Conservation (phyloP, 2,888 invertebrate genomes). For the Penaeus monodon region DNA sequence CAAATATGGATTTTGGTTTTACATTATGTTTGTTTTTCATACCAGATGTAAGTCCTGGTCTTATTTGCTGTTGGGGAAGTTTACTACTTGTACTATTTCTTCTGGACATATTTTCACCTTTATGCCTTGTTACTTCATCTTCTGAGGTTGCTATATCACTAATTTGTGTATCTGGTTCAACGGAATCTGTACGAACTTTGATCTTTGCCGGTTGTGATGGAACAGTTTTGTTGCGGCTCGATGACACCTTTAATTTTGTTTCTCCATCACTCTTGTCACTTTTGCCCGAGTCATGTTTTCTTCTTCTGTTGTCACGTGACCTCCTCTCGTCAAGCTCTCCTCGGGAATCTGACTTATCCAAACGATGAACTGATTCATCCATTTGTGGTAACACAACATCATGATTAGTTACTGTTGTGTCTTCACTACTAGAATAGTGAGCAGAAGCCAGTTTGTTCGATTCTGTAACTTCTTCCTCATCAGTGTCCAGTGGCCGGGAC, state of each 20-base stretch:
- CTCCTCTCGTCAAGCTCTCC: slow-evolving; percentile 65
- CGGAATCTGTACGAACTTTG: slow-evolving; percentile 41
- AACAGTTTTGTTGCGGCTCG: slow-evolving; percentile 24
- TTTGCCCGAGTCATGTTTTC: slow-evolving; percentile 67
- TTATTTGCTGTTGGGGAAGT: slow-evolving; percentile 38
- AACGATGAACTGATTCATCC: slow-evolving; percentile 35
- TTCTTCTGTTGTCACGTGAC: slow-evolving; percentile 66
- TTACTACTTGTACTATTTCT: slow-evolving; percentile 48
- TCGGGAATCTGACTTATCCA: slow-evolving; percentile 26
- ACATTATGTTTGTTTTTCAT: slow-evolving; percentile 34
- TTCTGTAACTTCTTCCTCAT: slow-evolving; percentile 48
- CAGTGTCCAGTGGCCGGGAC: slow-evolving; percentile 33
- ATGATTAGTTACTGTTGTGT: slow-evolving; percentile 22
- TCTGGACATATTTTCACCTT: slow-evolving; percentile 22
- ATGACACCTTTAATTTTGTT: slow-evolving; percentile 50
- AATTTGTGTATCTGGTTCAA: slow-evolving; percentile 26
- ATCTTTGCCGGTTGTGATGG: slow-evolving; percentile 24
- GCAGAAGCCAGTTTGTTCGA: slow-evolving; percentile 19
- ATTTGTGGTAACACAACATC: slow-evolving; percentile 13
- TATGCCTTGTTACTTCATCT: slow-evolving; percentile 33
- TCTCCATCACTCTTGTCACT: slow-evolving; percentile 65
- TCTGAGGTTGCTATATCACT: slow-evolving; percentile 43
- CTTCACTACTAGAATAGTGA: slow-evolving; percentile 52
- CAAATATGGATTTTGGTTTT: slow-evolving; percentile 60
- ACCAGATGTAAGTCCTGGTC: slow-evolving; percentile 11